Conservation (phyloP, 2,113 vertebrate genomes). For the Dromiciops gliroides region DNA sequence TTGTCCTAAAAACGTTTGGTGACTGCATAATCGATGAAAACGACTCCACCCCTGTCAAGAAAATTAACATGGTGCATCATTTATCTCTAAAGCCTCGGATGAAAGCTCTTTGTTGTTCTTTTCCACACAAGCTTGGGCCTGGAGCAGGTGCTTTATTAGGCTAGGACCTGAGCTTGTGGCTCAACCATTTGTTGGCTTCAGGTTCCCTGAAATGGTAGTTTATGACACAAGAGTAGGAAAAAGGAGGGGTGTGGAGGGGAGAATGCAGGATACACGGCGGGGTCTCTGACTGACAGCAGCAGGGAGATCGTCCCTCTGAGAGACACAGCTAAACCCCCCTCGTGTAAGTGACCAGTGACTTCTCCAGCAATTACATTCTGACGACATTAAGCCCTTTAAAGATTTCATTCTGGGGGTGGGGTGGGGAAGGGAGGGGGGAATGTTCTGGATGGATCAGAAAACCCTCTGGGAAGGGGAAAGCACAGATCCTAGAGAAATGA, state of each 20-base stretch:
- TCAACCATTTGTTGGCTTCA: conserved; percentile 81
- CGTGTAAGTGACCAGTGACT: neutral
- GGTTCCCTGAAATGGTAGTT: conserved; percentile 84
- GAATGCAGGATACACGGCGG: neutral
- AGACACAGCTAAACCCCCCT: neutral
- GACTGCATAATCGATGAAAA: conserved; percentile 81
- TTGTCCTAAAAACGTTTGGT: conserved; percentile 64
- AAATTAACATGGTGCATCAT: conserved; percentile 76
- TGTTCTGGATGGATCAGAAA: neutral
- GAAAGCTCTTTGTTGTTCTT: conserved; percentile 81
- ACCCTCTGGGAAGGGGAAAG: conserved; percentile 29
- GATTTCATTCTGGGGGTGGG: conserved; percentile 55
- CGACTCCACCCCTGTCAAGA: conserved; percentile 75
- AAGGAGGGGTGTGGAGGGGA: conserved; percentile 61
- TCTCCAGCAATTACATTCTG: conserved; percentile 54
- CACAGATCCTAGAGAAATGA: neutral
- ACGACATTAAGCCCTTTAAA: conserved; percentile 68
- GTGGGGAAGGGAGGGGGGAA: neutral
- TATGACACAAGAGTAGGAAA: conserved; percentile 76
- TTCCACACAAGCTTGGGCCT: conserved; percentile 71
- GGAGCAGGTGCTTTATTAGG: conserved; percentile 80
- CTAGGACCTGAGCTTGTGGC: conserved; percentile 81
- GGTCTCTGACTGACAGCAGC: conserved; percentile 15
- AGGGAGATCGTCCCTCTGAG: neutral
- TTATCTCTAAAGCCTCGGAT: conserved; percentile 86